phyloP scores from a whole-genome alignment of 2,797 vertebrate genomes.

The Tarsius wallacei region DNA sequence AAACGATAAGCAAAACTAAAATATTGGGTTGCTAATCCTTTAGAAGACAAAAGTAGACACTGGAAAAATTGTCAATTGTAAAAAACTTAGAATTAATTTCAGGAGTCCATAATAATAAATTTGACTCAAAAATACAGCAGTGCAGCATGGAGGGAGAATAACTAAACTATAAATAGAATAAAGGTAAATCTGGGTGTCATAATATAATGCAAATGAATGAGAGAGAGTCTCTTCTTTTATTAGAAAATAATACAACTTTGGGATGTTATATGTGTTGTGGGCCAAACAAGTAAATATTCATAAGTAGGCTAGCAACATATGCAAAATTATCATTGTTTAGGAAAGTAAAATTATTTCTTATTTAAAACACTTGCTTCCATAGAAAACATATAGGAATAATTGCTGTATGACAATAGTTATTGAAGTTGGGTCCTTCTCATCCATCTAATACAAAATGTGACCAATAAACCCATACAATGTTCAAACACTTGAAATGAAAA shows the following conservation, averaged over 20 bases:
- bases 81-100: neutral
- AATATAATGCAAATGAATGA: neutral
- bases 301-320: neutral
- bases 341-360: constrained; percentile 17
- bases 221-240: neutral
- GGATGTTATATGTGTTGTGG: neutral
- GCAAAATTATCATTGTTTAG: neutral
- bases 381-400: constrained; percentile 24
- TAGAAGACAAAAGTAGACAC: neutral
- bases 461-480: neutral
- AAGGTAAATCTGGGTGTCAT: neutral
- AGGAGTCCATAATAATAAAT: neutral
- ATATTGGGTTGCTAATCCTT: neutral
- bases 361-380: neutral
- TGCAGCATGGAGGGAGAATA: neutral
- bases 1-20: neutral
- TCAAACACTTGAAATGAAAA: constrained; percentile 28
- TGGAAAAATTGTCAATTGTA: neutral
- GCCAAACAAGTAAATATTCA: neutral
- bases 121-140: constrained; percentile 3
- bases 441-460: neutral
- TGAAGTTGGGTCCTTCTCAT: neutral
- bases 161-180: neutral
- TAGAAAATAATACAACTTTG: neutral
- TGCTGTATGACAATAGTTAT: neutral